Conservation (phyloP, 2,113 vertebrate species). For the Falco punctatus region DNA sequence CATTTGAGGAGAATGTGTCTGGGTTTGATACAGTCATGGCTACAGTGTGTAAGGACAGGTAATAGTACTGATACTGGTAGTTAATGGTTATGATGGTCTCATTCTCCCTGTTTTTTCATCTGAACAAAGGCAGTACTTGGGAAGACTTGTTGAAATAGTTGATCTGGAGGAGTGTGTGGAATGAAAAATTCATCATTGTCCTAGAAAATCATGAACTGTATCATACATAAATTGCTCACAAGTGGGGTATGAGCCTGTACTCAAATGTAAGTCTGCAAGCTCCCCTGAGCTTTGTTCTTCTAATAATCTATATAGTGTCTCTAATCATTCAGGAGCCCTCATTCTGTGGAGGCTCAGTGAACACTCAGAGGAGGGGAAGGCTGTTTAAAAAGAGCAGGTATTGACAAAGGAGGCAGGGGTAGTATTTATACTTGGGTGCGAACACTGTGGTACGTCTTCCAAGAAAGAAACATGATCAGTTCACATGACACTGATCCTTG, state of each 20-base stretch:
- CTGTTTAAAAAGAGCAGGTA: neutral
- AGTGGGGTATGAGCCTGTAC: neutral
- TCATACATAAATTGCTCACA: neutral
- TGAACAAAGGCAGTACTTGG: neutral
- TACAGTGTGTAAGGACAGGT: neutral
- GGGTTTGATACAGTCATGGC: neutral
- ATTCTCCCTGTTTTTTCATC: neutral
- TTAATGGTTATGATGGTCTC: neutral
- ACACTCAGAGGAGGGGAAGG: neutral
- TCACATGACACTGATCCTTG: neutral
- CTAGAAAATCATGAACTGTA: neutral
- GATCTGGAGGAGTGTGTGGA: neutral
- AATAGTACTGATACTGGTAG: neutral
- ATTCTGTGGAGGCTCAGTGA: neutral
- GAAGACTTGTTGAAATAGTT: neutral
- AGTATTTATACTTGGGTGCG: accelerated
- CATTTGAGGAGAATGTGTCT: neutral
- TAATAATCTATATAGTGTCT: no score
- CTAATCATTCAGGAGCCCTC: neutral
- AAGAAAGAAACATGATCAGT: neutral
- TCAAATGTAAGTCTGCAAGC: neutral
- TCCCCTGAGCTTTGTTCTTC: neutral
- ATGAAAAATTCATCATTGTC: neutral
- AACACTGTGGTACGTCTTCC: neutral
- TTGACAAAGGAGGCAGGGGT: accelerated